Evolutionary conservation across 1,140 invertebrate genomes (phyloP), one percentile per base, ranked within the genome.

Genomic region (Formica selysi): DNA sequence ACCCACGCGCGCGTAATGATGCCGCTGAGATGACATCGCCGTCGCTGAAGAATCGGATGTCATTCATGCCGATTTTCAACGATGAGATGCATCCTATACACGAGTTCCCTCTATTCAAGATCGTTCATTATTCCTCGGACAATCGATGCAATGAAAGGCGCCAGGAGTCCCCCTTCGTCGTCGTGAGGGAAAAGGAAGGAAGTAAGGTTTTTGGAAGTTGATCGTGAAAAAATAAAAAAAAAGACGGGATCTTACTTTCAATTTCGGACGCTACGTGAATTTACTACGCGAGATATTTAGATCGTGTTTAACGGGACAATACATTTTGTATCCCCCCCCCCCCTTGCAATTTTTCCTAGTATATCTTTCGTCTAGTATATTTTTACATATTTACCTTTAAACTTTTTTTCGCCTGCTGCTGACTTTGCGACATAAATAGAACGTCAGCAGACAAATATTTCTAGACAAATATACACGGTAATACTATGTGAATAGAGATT

Each of bases 91-190:
- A 65, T 76, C 19, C 41, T 7, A 13, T 32, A 51, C 71, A 51
- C 61, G 32, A 67, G 41, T 78, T 54, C 13, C 32, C 32, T 22
- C 32, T 44, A 10, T 59, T 29, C 80, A 87, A 87, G 86, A 80
- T 54, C 71, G 19, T 64, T 51, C 71, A 85, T 87, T 87, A 85
- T 87, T 87, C 71, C 16, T 38, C 36, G 41, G 22, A 65, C 86
- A 87, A 85, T 87, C 86, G 80, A 85, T 87, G 41, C 80, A n/a
- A 65, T 38, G 32, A 59, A 68, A 51, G 54, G 32, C 48, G 38
- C 7, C 38, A 26, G 57, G 76, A 71, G 57, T 32, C 64, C 2
- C 38, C 6, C 41, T 59, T 68, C 64, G 13, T 41, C 51, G 8
- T 41, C 51, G 22, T 16, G 36, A 16, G 26, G 29, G 11, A 22